Evolutionary conservation across 2,888 invertebrate species (phyloP).

Genomic region (Steromphala cineraria): DNA sequence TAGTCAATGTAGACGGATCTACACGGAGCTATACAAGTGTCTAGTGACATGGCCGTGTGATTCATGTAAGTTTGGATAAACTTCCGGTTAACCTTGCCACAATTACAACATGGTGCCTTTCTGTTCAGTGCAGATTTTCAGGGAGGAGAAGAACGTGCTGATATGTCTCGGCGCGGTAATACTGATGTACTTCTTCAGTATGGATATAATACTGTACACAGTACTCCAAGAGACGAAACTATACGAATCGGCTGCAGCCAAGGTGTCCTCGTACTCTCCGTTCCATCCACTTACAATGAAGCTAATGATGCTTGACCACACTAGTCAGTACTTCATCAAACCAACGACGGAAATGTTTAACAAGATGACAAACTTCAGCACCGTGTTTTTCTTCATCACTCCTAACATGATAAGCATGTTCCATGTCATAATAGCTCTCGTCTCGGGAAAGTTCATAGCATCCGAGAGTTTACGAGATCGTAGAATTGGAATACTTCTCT

Average conservation of each 20-base stretch:
- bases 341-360: constrained; percentile 87
- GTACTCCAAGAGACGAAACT: constrained; percentile 48
- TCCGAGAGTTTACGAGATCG: constrained; percentile 84
- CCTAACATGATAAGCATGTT: constrained; percentile 89
- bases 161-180: constrained; percentile 33
- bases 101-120: neutral
- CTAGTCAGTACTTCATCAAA: constrained; percentile 88
- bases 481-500: constrained; percentile 85
- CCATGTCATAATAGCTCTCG: constrained; percentile 85
- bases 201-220: constrained; percentile 55
- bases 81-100: neutral
- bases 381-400: constrained; percentile 79
- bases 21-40: too few species aligned
- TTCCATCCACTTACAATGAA: constrained; percentile 83
- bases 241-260: constrained; percentile 32
- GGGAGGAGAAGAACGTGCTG: constrained; percentile 38
- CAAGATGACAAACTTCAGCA: constrained; percentile 80
- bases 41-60: too few species aligned
- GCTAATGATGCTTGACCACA: constrained; percentile 87
- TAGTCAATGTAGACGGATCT: too few species aligned
- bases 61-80: too few species aligned
- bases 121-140: constrained; percentile 33
- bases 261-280: constrained; percentile 48
- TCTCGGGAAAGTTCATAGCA: constrained; percentile 85
- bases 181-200: constrained; percentile 49